Evolutionary conservation across 2,113 vertebrate genomes (phyloP), one percentile per base, ranked within the genome.

Genomic region (Corythornis madagascariensis): DNA sequence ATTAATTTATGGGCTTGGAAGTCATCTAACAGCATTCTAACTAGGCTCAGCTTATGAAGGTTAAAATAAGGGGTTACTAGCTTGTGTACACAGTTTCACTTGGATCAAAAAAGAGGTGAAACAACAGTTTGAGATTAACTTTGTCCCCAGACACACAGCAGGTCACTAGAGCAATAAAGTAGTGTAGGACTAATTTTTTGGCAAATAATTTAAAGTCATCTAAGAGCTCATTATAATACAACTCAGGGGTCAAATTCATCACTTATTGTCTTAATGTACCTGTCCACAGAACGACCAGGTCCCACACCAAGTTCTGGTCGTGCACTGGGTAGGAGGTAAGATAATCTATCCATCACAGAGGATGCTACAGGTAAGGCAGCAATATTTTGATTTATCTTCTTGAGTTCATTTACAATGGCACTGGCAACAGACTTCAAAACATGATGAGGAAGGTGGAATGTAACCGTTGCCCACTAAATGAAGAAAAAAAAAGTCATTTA

Each of bases 371-470:
- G 99, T 98, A 99, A 98, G 97, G 99, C 99, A 97, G 99, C 99
- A 95, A 99, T 98, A 97, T 99, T 99, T 98, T 99, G 99, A 98
- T 99, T 99, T 96, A 99, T 98, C 98, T 99, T 99, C 98, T 99
- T 99, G 96, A 99, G 98, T 98, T 99, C 99, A 95, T 98, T 99
- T 96, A 99, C 99, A 92, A 99, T 98, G 98, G 98, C 98, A 96
- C 98, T 98, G 88, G 98, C 98, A 93, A 99, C 98, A 94, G 99
- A 98, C 97, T 99, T 99, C 96, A 99, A 98, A 90, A 99, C 97
- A 76, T 99, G 99, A 97, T 99, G 99, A 93, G 99, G 99, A 95
- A 99, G 99, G 97, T 99, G 98, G 97, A 99, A 99, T 89, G 97
- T 99, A 96, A 99, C 99, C 5, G 99, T 99, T 73, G 99, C 99